Evolutionary conservation across 1,140 invertebrate species (phyloP).

Genomic region (Matsumurasca onukii): DNA sequence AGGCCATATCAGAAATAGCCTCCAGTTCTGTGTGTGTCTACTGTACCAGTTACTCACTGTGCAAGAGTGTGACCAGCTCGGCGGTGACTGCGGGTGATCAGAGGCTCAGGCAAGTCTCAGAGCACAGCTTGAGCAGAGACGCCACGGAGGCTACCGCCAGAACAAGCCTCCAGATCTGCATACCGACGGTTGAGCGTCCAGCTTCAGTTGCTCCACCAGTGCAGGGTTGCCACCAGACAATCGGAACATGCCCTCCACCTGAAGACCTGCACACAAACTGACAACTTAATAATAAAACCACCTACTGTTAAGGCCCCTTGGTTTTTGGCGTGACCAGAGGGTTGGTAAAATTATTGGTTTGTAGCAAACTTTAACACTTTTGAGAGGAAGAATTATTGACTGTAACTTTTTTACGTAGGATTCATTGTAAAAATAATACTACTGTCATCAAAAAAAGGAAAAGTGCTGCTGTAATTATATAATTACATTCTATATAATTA

Average conservation of each 20-base stretch:
- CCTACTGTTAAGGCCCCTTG: too few species aligned
- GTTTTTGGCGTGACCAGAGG: too few species aligned
- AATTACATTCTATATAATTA: too few species aligned
- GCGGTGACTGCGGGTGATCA: constrained; percentile 49
- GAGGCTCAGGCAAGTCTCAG: constrained; percentile 53
- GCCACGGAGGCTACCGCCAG: constrained; percentile 51
- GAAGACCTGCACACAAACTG: constrained; percentile 44
- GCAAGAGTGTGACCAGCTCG: constrained; percentile 46
- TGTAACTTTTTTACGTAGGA: too few species aligned
- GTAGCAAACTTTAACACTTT: too few species aligned
- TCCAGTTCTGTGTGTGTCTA: constrained; percentile 54
- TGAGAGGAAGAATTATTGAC: too few species aligned
- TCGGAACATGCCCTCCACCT: constrained; percentile 50
- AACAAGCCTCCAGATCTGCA: constrained; percentile 51
- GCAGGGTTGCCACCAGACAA: constrained; percentile 49
- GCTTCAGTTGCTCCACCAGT: constrained; percentile 50
- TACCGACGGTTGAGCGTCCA: constrained; percentile 52
- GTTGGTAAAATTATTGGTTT: too few species aligned
- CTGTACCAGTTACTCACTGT: constrained; percentile 35
- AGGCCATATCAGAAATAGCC: constrained; percentile 48
- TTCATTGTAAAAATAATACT: too few species aligned
- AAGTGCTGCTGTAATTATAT: too few species aligned
- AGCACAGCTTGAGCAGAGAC: constrained; percentile 53
- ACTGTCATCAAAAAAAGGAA: too few species aligned
- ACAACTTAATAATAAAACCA: too few species aligned